A percentile compares a stretch with the other conserved stretches of the same genome.
These are phyloP conservation scores for Uropetala carovei DNA, from an alignment of 2,888 invertebrate genomes.

Conservation along the genomic window DNA sequence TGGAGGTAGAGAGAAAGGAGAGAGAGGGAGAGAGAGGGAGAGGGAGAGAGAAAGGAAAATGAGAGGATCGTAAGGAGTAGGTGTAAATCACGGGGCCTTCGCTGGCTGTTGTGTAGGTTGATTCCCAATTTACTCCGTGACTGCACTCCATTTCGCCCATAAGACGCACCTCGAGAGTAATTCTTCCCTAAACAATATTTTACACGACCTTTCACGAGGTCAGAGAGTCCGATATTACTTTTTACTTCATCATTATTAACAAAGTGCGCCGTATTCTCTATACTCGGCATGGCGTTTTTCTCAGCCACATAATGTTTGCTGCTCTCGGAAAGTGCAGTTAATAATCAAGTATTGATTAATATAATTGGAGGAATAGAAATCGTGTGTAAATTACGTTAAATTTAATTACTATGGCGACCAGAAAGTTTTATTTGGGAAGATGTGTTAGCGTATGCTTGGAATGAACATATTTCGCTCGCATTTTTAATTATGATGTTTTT, in stretches of 20 bases:
- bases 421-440: no score
- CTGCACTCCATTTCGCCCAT: conserved; percentile 9
- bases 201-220: background rate
- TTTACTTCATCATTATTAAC: conserved; percentile 10
- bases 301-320: no score
- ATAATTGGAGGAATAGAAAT: no score
- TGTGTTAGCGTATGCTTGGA: no score
- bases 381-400: no score
- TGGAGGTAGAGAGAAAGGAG: background rate
- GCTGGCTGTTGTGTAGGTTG: conserved; percentile 30
- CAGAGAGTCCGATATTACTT: background rate
- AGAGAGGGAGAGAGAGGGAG: background rate
- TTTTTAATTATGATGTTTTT: no score
- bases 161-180: background rate
- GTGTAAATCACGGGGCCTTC: conserved; percentile 46
- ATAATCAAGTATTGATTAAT: no score
- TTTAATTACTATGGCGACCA: no score
- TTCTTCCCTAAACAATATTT: background rate
- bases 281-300: background rate
- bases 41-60: background rate
- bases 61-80: background rate
- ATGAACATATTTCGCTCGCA: no score
- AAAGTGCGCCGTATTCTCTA: background rate
- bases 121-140: conserved; percentile 55
- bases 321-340: no score